Evolutionary conservation across 2,888 invertebrate genomes (phyloP).

Genomic region (Ceraclea dissimilis): DNA sequence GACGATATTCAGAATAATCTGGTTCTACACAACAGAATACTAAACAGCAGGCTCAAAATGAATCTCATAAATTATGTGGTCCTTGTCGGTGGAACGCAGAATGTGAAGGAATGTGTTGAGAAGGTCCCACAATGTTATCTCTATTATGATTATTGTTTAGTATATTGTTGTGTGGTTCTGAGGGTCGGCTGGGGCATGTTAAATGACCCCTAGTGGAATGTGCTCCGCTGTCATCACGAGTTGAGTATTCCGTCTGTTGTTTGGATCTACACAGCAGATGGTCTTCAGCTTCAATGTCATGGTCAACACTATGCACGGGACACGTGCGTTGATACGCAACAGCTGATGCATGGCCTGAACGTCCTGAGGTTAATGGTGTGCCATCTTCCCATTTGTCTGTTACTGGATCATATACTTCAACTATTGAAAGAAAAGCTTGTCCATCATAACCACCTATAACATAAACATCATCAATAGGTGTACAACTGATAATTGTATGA

Average conservation of each 20-base stretch:
- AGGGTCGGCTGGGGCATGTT: not conserved
- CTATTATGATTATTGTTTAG: not conserved
- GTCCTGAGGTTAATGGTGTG: slow-evolving; percentile 70
- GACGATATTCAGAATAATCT: not conserved
- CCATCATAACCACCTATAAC: slow-evolving; percentile 82
- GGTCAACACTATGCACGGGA: slow-evolving; percentile 30
- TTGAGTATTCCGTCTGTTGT: not conserved
- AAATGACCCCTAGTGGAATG: not conserved
- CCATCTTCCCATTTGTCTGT: slow-evolving; percentile 71
- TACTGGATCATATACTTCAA: slow-evolving; percentile 81
- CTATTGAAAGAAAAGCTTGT: slow-evolving; percentile 71
- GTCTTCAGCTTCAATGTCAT: slow-evolving; percentile 8
- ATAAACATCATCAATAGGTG: not conserved
- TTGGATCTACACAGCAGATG: not conserved
- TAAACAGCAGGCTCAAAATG: slow-evolving; percentile 14
- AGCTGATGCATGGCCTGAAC: slow-evolving; percentile 88
- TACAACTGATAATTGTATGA: not conserved
- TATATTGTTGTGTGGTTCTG: not conserved
- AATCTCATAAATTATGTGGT: slow-evolving; percentile 22
- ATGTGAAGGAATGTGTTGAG: not conserved
- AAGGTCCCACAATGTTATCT: not conserved
- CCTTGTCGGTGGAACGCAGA: not conserved
- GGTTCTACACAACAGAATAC: slow-evolving; percentile 14
- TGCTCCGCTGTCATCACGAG: not conserved
- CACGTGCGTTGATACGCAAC: slow-evolving; percentile 75